phyloP scores from a whole-genome alignment of 2,797 vertebrate species.

The Pseudochaenichthys georgianus region DNA sequence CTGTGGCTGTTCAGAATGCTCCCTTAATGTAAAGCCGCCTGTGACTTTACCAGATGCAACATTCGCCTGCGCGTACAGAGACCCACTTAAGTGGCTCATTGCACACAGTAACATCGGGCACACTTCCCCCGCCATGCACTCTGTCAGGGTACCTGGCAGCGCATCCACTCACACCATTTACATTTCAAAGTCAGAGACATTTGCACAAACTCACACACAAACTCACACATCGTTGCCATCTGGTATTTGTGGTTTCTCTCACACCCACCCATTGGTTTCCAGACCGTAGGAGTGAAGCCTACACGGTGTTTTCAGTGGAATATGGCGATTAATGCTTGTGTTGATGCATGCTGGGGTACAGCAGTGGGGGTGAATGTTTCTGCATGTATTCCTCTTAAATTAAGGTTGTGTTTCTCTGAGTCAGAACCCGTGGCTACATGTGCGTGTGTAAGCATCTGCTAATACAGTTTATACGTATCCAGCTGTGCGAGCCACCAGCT shows the following conservation, averaged over 20 bases:
- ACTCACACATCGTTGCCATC: slow-evolving; percentile 56
- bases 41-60: slow-evolving; percentile 54
- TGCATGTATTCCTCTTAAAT: slow-evolving; percentile 41
- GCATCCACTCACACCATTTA: slow-evolving; percentile 63
- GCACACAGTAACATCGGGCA: slow-evolving; percentile 40
- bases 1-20: slow-evolving; percentile 49
- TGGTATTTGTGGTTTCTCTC: slow-evolving; percentile 58
- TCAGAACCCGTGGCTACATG: slow-evolving; percentile 31
- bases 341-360: slow-evolving; percentile 39
- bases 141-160: slow-evolving; percentile 66
- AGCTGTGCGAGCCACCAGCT: slow-evolving; percentile 56
- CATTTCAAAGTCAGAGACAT: slow-evolving; percentile 75
- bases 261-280: slow-evolving; percentile 45
- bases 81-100: slow-evolving; percentile 59
- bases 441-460: slow-evolving; percentile 31
- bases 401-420: slow-evolving; percentile 19
- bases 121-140: slow-evolving; percentile 49
- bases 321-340: slow-evolving; percentile 24
- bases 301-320: slow-evolving; percentile 29
- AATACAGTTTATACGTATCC: slow-evolving; percentile 33
- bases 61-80: slow-evolving; percentile 36
- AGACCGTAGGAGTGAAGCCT: slow-evolving; percentile 26
- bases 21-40: slow-evolving; percentile 44
- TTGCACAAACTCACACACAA: slow-evolving; percentile 52
- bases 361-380: slow-evolving; percentile 30